These are phyloP conservation scores for Syngnathus typhle DNA, from an alignment of 2,113 vertebrate genomes.

Conservation along the genomic window DNA sequence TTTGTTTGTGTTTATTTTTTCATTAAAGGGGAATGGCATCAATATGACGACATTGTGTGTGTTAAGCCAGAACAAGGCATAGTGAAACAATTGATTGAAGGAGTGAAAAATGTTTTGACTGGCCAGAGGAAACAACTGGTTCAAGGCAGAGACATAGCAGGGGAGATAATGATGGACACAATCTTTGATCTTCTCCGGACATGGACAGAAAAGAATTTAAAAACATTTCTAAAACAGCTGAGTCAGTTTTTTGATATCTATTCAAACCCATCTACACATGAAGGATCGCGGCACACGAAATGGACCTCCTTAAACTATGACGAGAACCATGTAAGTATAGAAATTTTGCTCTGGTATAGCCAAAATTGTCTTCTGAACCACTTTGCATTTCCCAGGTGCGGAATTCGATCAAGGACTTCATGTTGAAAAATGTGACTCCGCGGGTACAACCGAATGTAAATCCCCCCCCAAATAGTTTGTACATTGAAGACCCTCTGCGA, in stretches of 20 bases:
- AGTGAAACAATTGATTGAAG: background rate
- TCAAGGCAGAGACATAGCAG: constrained; percentile 74
- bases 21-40: constrained; percentile 80
- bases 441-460: constrained; percentile 40
- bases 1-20: constrained; percentile 5
- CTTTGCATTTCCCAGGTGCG: constrained; percentile 50
- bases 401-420: constrained; percentile 57
- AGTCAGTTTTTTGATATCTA: constrained; percentile 69
- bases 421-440: constrained; percentile 48
- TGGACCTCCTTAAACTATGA: constrained; percentile 65
- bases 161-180: constrained; percentile 71
- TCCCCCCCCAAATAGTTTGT: background rate
- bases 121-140: constrained; percentile 42
- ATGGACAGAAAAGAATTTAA: constrained; percentile 72
- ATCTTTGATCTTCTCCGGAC: constrained; percentile 77
- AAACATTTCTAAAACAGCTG: constrained; percentile 72
- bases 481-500: constrained; percentile 48
- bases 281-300: fast-evolving
- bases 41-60: constrained; percentile 90
- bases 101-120: constrained; percentile 17
- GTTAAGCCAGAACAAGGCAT: fast-evolving
- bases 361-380: background rate
- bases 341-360: too few relatives aligned
- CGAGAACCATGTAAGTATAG: constrained; percentile 60
- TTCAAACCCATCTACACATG: constrained; percentile 49